Base-by-base conservation (phyloP, 2,797 vertebrate genomes). In the Lagocephalus sceleratus region DNA sequence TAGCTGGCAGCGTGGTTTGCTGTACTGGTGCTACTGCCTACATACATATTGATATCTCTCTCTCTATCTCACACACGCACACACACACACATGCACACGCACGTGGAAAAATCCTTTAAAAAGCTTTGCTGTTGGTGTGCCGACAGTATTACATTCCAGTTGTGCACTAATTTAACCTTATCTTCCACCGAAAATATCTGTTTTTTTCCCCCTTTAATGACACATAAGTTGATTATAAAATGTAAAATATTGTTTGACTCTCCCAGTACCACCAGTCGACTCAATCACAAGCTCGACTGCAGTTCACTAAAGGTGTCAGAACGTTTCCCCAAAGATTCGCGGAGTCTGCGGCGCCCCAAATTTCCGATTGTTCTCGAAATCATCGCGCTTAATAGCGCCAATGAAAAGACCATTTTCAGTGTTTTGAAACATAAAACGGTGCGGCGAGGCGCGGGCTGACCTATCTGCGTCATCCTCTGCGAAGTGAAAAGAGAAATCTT, bases 1-100 rank as follows among this genome's bases (percentile, higher is more conserved):
- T 61, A 68, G 60, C 72, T 76, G 76, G 66, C 67, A 86, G 78
- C 79, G 67, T 26, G 29, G 61, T 62, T 61, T 72, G 66, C 66
- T 82, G 66, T 72, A 69, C 66, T 57, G 71, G 73, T 22, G 53
- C 74, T 76, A 14, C 65, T 73, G 53, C 63, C 75, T 63, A 74
- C 64, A 81, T 68, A 48, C 67, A 69, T 61, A 54, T 20, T 51
- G 54, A 49, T 25, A 10, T 21, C 45, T 47, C 16, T 47, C 32
- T 35, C 32, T 35, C 12, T 35, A 2, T 35, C 32, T 35, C 39
- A 68, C 51, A 47, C 26, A 35, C 48, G 26, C 64, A 53, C 51
- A 64, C 62, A 62, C 38, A 46, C 56, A 45, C 32, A 38, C n/a
- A 26, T 39, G 47, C 47, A 54, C 29, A 60, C 43, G 47, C 49